Conservation (phyloP, 2,113 vertebrate species). For the Chamaea fasciata region DNA sequence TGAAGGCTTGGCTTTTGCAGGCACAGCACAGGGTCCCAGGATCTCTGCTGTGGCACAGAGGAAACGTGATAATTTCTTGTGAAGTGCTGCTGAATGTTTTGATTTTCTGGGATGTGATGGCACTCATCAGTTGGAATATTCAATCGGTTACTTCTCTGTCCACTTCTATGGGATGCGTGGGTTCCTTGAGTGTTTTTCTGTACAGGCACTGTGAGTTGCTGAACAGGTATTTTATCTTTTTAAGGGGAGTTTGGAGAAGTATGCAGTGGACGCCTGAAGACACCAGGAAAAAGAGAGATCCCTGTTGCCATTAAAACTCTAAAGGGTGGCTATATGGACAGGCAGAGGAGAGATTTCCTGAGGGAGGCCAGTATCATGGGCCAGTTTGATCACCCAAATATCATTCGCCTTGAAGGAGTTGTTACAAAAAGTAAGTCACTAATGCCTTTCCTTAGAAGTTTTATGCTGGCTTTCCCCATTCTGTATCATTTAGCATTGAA, state of each 20-base stretch:
- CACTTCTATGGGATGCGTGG: fast-evolving
- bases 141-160: background rate
- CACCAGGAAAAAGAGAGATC: constrained; percentile 92
- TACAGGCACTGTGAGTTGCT: background rate
- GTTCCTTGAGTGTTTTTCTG: background rate
- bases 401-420: constrained; percentile 91
- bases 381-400: constrained; percentile 94
- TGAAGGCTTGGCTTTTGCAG: background rate
- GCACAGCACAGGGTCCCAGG: background rate
- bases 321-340: constrained; percentile 89
- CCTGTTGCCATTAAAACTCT: constrained; percentile 94
- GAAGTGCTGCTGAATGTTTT: background rate
- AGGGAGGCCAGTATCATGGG: constrained; percentile 96
- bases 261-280: constrained; percentile 90
- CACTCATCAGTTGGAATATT: background rate
- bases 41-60: background rate
- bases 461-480: background rate
- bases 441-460: background rate
- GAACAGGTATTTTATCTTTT: constrained; percentile 1
- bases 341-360: constrained; percentile 91
- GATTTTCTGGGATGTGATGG: background rate
- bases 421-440: constrained; percentile 92
- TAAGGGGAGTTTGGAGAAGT: constrained; percentile 96
- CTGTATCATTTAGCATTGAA: background rate
- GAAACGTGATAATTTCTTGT: background rate